A percentile compares a stretch with the other conserved stretches of the same genome.
phyloP scores from a whole-genome alignment of 2,888 invertebrate genomes.

The Suillia variegata region DNA sequence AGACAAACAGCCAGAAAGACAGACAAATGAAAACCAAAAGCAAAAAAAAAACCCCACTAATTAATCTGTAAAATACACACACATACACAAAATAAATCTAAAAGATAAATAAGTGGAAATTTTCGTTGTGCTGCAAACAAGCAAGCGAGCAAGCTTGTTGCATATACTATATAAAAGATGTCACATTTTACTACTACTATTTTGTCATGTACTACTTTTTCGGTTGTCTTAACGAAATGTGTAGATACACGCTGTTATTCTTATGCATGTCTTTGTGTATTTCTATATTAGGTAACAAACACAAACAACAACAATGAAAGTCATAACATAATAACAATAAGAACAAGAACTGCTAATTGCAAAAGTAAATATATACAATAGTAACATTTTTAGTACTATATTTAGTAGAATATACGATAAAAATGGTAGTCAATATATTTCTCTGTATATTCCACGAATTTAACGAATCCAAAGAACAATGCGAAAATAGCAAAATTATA shows the following conservation, averaged over 20 bases:
- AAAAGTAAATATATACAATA: not conserved
- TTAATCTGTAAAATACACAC: constrained; percentile 31
- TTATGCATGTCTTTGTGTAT: constrained; percentile 12
- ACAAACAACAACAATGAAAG: not conserved
- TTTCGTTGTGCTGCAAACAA: too few species aligned
- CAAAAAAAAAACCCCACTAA: constrained; percentile 17
- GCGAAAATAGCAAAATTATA: too few species aligned
- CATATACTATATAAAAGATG: too few species aligned
- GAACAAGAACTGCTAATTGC: constrained; percentile 3
- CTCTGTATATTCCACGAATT: too few species aligned
- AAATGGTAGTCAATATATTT: too few species aligned
- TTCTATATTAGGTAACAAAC: not conserved
- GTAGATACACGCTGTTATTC: too few species aligned
- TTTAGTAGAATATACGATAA: too few species aligned
- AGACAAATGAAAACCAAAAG: not conserved
- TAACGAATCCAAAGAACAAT: too few species aligned
- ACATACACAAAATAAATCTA: constrained; percentile 12
- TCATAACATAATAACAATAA: not conserved
- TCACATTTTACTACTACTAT: not conserved
- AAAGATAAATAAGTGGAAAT: constrained; percentile 27
- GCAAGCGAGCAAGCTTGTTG: too few species aligned
- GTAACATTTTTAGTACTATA: too few species aligned
- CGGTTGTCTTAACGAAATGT: too few species aligned
- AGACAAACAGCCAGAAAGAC: not conserved
- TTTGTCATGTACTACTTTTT: not conserved